Conservation (phyloP, 2,113 vertebrate species). For the Cebidichthys violaceus region DNA sequence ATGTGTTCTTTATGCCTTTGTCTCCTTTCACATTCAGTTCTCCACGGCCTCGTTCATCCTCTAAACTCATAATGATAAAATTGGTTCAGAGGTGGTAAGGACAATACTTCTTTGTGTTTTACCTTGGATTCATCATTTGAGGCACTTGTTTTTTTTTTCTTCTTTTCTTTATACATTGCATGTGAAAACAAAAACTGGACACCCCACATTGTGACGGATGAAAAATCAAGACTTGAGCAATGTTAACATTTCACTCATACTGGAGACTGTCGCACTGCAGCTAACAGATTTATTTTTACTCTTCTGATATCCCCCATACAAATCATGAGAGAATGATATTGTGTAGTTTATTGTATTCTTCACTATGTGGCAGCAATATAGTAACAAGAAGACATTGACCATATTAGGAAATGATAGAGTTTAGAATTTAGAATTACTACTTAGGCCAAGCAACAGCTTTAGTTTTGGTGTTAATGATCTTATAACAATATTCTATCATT, state of each 20-base stretch:
- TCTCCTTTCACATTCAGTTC: conserved; percentile 90
- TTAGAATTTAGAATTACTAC: neutral
- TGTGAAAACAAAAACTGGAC: conserved; percentile 66
- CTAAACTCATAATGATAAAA: conserved; percentile 92
- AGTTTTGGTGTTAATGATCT: neutral
- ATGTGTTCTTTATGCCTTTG: conserved; percentile 83
- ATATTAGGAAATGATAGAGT: neutral
- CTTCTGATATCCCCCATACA: conserved; percentile 18
- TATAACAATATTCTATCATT: neutral
- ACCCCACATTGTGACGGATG: conserved; percentile 52
- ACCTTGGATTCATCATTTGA: conserved; percentile 65
- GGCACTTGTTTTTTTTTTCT: conserved; percentile 62
- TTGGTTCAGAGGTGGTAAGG: conserved; percentile 93
- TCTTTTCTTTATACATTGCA: conserved; percentile 69
- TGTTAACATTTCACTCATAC: conserved; percentile 86
- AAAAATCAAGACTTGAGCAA: conserved; percentile 47
- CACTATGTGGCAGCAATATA: conserved; percentile 6
- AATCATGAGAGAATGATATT: conserved; percentile 17
- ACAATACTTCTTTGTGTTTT: conserved; percentile 79
- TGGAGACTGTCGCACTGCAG: conserved; percentile 88
- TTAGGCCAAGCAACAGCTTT: neutral
- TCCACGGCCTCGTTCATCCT: conserved; percentile 87
- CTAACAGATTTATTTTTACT: conserved; percentile 63
- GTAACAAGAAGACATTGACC: neutral
- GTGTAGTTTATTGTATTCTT: conserved; percentile 11